Evolutionary conservation across 2,113 vertebrate genomes (phyloP).

Genomic region (Macaca nemestrina): DNA sequence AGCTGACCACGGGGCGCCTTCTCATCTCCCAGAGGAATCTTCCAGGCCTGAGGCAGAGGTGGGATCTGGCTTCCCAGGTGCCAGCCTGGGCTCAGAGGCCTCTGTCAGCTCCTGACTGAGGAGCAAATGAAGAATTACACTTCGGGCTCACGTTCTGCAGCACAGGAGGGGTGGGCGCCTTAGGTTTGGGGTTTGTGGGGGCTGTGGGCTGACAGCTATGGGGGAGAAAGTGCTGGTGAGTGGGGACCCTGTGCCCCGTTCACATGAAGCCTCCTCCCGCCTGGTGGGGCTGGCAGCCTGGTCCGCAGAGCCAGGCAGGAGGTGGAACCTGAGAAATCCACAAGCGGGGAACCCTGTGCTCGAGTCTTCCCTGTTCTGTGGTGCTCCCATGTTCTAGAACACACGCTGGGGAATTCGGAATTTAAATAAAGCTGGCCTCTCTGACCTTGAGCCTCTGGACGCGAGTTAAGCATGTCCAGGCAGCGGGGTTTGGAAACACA

Average conservation of each 20-base stretch:
- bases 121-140: not conserved
- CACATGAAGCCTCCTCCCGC: too few relatives aligned
- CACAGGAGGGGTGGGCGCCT: not conserved
- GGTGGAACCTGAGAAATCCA: not conserved
- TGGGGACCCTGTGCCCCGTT: fast-evolving
- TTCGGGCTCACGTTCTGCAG: not conserved
- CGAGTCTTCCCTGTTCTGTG: not conserved
- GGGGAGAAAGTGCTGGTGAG: not conserved
- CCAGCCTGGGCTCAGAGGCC: too few relatives aligned
- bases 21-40: not conserved
- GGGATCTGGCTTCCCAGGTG: fast-evolving
- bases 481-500: not conserved
- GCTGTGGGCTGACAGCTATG: not conserved
- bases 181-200: too few relatives aligned
- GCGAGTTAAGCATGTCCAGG: not conserved
- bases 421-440: not conserved
- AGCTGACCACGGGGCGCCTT: not conserved
- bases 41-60: not conserved
- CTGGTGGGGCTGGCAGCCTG: not conserved
- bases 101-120: not conserved
- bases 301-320: not conserved
- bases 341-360: fast-evolving
- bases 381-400: not conserved
- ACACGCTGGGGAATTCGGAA: not conserved
- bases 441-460: not conserved